These are phyloP conservation scores for Ceryle rudis DNA, from an alignment of 2,797 vertebrate genomes.

Conservation along the genomic window DNA sequence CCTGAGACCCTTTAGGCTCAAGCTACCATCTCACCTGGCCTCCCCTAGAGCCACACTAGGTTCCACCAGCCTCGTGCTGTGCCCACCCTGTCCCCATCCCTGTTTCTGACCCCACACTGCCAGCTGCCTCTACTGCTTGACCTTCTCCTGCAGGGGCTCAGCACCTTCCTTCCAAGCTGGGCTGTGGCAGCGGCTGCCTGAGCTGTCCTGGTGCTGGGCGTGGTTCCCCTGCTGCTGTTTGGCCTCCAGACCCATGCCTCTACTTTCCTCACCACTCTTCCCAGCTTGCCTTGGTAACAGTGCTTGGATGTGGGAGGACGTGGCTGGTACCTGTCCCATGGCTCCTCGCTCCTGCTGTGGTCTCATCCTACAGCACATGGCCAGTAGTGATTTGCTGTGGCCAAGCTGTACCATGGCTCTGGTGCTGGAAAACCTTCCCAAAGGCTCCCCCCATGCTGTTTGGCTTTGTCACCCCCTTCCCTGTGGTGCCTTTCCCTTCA, in stretches of 20 bases:
- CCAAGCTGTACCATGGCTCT: not conserved
- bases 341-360: fast-evolving
- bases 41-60: not conserved
- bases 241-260: not conserved
- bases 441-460: not conserved
- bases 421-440: not conserved
- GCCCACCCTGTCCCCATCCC: not conserved
- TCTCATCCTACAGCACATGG: not conserved
- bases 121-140: not conserved
- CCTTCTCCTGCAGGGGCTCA: not conserved
- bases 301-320: not conserved
- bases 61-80: fast-evolving
- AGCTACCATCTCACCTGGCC: fast-evolving
- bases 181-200: not conserved
- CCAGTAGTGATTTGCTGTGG: fast-evolving
- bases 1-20: not conserved
- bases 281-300: fast-evolving
- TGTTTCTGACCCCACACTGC: not conserved
- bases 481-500: not conserved
- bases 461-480: not conserved
- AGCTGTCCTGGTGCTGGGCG: not conserved
- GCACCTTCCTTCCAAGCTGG: not conserved
- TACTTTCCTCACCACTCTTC: not conserved
- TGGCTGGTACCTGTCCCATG: not conserved
- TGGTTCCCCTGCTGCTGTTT: not conserved